Evolutionary conservation across 2,113 vertebrate species (phyloP).

Genomic region (Macroglossus sobrinus): DNA sequence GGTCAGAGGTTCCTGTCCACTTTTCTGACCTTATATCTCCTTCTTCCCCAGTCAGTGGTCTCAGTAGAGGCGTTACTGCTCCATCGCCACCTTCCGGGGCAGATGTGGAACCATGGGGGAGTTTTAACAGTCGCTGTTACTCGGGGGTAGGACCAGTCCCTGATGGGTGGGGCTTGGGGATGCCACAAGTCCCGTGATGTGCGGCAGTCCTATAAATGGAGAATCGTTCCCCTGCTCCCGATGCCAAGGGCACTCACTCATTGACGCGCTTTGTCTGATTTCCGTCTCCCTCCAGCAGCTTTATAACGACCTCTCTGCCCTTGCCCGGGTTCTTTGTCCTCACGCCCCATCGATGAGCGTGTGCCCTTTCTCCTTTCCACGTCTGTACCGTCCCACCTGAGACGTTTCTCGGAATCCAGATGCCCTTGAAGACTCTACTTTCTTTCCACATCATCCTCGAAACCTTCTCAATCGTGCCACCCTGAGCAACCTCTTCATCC

Average conservation of each 20-base stretch:
- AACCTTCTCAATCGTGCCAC: background rate
- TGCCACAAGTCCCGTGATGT: background rate
- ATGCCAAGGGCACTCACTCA: background rate
- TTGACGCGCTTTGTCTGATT: background rate
- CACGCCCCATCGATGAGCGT: background rate
- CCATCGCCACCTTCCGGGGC: background rate
- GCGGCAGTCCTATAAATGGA: background rate
- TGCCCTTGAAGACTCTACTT: background rate
- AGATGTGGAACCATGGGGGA: background rate
- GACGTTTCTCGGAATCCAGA: background rate
- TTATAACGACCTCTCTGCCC: background rate
- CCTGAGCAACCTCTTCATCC: too few species aligned
- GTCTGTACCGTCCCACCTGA: background rate
- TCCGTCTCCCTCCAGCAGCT: rapidly evolving
- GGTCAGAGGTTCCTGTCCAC: background rate
- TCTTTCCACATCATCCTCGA: background rate
- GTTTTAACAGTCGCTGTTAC: background rate
- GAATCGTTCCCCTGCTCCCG: background rate
- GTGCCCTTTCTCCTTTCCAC: background rate
- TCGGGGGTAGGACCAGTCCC: background rate
- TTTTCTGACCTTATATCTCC: background rate
- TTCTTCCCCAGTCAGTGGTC: background rate
- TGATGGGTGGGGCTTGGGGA: background rate
- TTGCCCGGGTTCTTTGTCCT: background rate
- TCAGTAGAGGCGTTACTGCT: background rate